These are phyloP conservation scores for Characodon lateralis DNA, from an alignment of 2,797 vertebrate species.

Conservation along the genomic window DNA sequence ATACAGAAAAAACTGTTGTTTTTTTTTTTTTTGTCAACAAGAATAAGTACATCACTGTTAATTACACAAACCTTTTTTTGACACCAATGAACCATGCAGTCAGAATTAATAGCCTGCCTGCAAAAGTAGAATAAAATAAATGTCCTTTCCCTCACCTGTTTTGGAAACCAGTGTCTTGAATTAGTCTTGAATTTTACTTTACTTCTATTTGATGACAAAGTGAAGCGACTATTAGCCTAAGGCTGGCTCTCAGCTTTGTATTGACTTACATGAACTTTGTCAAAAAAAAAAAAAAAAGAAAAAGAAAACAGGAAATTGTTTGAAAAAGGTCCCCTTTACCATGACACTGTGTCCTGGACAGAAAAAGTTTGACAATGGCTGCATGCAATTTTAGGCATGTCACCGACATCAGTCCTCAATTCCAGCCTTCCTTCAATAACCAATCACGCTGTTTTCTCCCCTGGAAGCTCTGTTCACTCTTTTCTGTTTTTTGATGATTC, in stretches of 20 bases:
- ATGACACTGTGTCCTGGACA: conserved; percentile 39
- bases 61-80: conserved; percentile 26
- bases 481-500: conserved; percentile 74
- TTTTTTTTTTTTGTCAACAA: conserved; percentile 26
- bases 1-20: not conserved
- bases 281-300: conserved; percentile 4
- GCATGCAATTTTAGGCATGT: conserved; percentile 67
- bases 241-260: conserved; percentile 61
- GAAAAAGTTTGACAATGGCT: conserved; percentile 59
- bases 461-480: conserved; percentile 52
- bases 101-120: conserved; percentile 14
- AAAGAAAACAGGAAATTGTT: conserved; percentile 68
- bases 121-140: not conserved
- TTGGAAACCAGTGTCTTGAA: not conserved
- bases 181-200: conserved; percentile 16
- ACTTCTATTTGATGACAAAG: conserved; percentile 46
- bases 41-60: conserved; percentile 32
- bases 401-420: conserved; percentile 66
- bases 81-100: conserved; percentile 10
- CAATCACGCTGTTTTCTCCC: conserved; percentile 48
- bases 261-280: conserved; percentile 74
- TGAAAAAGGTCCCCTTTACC: conserved; percentile 77
- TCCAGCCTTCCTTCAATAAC: conserved; percentile 66
- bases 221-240: conserved; percentile 66
- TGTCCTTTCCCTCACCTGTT: not conserved